These are phyloP conservation scores for Drosophila gaucha DNA, from an alignment of 2,888 invertebrate genomes.

Conservation along the genomic window DNA sequence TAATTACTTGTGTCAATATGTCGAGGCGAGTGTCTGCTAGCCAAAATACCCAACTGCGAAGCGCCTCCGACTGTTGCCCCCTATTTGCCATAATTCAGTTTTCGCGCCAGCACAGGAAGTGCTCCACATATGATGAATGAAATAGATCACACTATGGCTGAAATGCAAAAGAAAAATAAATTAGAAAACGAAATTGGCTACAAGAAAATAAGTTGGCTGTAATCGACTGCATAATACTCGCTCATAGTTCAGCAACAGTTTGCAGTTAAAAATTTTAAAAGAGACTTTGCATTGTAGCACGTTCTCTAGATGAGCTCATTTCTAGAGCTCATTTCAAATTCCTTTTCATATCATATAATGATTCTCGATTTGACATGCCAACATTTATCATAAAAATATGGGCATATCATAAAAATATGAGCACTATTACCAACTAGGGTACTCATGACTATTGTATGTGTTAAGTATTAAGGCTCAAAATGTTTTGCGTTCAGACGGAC, in stretches of 20 bases:
- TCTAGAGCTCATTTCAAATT: too few relatives aligned
- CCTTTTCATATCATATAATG: too few relatives aligned
- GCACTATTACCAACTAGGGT: too few relatives aligned
- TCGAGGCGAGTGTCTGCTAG: slow-evolving; percentile 4
- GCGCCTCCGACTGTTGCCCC: slow-evolving; percentile 19
- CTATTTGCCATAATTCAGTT: slow-evolving; percentile 38
- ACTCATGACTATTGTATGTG: too few relatives aligned
- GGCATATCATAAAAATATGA: too few relatives aligned
- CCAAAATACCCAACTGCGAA: slow-evolving; percentile 14
- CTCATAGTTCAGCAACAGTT: not conserved
- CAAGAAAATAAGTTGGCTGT: not conserved
- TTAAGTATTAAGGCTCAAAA: too few relatives aligned
- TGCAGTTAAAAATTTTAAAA: not conserved
- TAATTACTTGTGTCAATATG: slow-evolving; percentile 74
- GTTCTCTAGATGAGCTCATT: too few relatives aligned
- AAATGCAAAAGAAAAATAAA: not conserved
- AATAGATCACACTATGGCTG: not conserved
- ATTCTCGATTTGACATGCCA: too few relatives aligned
- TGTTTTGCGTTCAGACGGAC: not conserved
- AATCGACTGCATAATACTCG: not conserved
- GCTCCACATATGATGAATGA: slow-evolving; percentile 12
- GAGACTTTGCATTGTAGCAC: not conserved
- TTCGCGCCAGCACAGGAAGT: slow-evolving; percentile 47
- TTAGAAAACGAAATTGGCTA: not conserved
- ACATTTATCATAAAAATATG: too few relatives aligned